Percentiles rank a stretch among this genome's conserved stretches.
phyloP scores from a whole-genome alignment of 2,888 invertebrate genomes.

The Cancer borealis region DNA sequence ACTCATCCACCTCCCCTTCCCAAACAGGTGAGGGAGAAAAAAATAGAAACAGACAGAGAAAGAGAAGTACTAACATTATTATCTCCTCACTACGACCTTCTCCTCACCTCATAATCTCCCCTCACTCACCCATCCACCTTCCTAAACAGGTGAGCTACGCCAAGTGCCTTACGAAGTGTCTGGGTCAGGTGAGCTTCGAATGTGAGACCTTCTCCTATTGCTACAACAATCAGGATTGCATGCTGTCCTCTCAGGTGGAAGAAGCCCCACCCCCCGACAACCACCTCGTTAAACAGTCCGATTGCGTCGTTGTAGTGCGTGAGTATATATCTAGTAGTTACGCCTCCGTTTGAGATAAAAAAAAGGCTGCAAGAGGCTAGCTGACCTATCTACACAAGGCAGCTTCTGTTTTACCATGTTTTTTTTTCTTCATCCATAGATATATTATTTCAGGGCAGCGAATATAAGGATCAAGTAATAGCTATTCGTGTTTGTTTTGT shows the following conservation, averaged over 20 bases:
- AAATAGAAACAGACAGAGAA: too few species aligned
- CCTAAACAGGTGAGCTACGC: slow-evolving; percentile 59
- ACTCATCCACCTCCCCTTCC: too few species aligned
- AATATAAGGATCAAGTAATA: neutral
- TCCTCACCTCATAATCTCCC: neutral
- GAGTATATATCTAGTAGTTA: slow-evolving; percentile 10
- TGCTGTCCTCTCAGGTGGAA: slow-evolving; percentile 52
- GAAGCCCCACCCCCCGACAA: slow-evolving; percentile 22
- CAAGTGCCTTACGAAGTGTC: slow-evolving; percentile 59
- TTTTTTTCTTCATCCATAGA: too few species aligned
- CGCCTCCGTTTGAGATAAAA: neutral
- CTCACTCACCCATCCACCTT: neutral
- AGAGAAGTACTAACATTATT: too few species aligned
- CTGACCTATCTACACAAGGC: too few species aligned
- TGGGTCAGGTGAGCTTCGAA: slow-evolving; percentile 52
- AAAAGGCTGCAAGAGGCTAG: neutral
- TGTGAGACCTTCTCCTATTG: slow-evolving; percentile 71
- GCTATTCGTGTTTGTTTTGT: neutral
- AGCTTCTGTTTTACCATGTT: neutral
- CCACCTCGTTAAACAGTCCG: slow-evolving; percentile 39
- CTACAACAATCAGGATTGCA: slow-evolving; percentile 56
- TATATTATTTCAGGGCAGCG: too few species aligned
- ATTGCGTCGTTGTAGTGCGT: slow-evolving; percentile 66
- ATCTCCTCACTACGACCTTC: too few species aligned
- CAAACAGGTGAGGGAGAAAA: too few species aligned